Evolutionary conservation across 1,140 invertebrate species (phyloP), one percentile per base, ranked within the genome.

Genomic region (Cydia strobilella): DNA sequence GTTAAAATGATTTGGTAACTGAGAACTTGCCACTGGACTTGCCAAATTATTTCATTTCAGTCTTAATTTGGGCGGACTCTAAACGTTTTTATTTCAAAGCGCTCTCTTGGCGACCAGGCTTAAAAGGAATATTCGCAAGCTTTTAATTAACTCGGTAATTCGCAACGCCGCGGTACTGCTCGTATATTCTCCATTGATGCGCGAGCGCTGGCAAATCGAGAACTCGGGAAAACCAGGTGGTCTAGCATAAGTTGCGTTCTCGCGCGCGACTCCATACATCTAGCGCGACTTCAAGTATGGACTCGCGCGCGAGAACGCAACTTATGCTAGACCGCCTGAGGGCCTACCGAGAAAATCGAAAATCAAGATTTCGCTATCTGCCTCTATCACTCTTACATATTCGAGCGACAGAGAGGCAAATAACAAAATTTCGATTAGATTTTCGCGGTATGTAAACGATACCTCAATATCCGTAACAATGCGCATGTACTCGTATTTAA

Each of bases 131-230:
- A 69, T 69, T 69, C 65, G 27, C 65, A 39, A 69, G 65, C 65
- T 69, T 69, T 69, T 69, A 69, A 69, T 69, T 69, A 69, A 69
- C 65, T 69, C 65, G 65, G 65, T 35, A 69, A 69, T 69, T 69
- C 27, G 65, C 31, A 18, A 39, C 65, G 31, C 31, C 65, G 35
- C 27, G 27, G 62, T 1, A 9, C 63, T 23, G 20, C 18, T 18
- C 6, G 54, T 59, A 3, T 59, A 23, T 23, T 59, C 54, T 12
- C 20, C 1, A 59, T 12, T 2, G 54, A n/a, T 59, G 54, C 7
- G 7, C 18, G 48, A 51, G 48, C 12, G 12, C n/a, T 51, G n/a
- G 48, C 12, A 18, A n/a, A 51, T n/a, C n/a, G 15, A n/a, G 48
- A 51, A 15, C 3, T 1, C 2, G 9, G 42, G 6, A 42, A 4